Evolutionary conservation across 2,113 vertebrate genomes (phyloP).

Genomic region (Leucoraja erinaceus): DNA sequence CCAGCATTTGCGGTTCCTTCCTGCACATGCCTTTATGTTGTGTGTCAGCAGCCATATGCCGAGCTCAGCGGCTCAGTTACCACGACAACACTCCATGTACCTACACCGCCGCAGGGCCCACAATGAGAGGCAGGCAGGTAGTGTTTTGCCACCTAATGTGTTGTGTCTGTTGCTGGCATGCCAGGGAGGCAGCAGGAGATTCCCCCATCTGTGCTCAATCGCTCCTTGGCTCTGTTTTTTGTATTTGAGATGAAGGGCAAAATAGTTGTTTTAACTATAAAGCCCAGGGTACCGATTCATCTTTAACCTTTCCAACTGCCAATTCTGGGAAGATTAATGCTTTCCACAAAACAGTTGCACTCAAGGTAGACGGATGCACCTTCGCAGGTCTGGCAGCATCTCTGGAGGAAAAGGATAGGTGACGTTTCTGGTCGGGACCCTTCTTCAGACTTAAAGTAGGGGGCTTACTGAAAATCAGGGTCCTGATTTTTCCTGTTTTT

Average conservation of each 20-base stretch:
- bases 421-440: no score
- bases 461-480: no score
- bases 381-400: no score
- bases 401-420: no score
- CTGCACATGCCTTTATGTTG: neutral
- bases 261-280: neutral
- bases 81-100: neutral
- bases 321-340: neutral
- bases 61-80: neutral
- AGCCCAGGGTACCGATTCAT: neutral
- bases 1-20: no score
- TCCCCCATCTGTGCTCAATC: constrained; percentile 9
- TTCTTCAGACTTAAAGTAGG: no score
- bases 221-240: neutral
- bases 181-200: neutral
- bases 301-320: neutral
- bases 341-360: neutral
- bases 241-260: neutral
- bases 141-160: constrained; percentile 30
- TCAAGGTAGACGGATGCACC: neutral
- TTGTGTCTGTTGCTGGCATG: neutral
- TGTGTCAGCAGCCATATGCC: neutral
- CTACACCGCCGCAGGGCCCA: neutral
- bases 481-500: no score
- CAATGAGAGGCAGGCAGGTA: constrained; percentile 7